These are phyloP conservation scores for Hyla sarda DNA, from an alignment of 2,113 vertebrate genomes.

Conservation along the genomic window DNA sequence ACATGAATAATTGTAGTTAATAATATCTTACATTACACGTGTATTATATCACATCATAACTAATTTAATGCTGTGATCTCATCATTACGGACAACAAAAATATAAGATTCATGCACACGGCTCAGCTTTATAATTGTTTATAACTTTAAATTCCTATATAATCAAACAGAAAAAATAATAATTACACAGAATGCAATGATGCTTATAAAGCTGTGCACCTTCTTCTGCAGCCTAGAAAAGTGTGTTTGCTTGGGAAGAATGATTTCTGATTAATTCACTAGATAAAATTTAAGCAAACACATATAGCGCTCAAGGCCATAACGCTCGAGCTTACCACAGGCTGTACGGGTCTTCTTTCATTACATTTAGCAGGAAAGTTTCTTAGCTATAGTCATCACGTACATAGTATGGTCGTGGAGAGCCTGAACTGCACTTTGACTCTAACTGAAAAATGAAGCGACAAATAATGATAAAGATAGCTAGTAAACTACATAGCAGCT, in stretches of 20 bases:
- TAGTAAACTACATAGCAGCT: not conserved
- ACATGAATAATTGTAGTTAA: too few relatives aligned
- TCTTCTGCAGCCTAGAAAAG: not conserved
- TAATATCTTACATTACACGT: too few relatives aligned
- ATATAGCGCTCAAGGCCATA: not conserved
- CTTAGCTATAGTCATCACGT: constrained; percentile 46
- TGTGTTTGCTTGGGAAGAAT: not conserved
- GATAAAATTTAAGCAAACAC: not conserved
- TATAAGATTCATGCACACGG: too few relatives aligned
- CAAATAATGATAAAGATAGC: not conserved
- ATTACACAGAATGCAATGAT: too few relatives aligned
- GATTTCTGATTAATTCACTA: not conserved
- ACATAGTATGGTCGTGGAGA: constrained; percentile 29
- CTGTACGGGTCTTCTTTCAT: not conserved
- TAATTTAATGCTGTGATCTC: too few relatives aligned
- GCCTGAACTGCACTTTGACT: not conserved
- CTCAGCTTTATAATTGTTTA: too few relatives aligned
- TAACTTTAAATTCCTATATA: too few relatives aligned
- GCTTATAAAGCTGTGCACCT: too few relatives aligned
- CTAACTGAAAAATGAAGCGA: not conserved
- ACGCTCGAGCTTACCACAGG: not conserved
- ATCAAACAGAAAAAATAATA: too few relatives aligned
- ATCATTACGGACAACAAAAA: too few relatives aligned
- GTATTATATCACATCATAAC: too few relatives aligned
- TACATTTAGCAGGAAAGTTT: constrained; percentile 48